These are phyloP conservation scores for Gambelia wislizenii DNA, from an alignment of 2,797 vertebrate genomes.

Conservation along the genomic window DNA sequence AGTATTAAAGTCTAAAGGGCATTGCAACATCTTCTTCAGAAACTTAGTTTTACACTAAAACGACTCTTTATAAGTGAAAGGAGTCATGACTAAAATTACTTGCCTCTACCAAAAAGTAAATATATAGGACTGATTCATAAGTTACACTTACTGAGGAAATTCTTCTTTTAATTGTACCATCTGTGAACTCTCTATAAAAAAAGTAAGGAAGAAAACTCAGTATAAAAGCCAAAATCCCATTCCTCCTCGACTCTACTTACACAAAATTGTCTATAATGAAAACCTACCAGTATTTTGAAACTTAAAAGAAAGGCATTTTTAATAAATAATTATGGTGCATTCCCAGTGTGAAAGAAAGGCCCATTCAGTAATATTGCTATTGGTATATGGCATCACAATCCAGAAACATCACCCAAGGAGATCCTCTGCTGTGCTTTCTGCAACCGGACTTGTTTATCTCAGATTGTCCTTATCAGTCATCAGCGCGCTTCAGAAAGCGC, in stretches of 20 bases:
- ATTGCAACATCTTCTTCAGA: constrained; percentile 20
- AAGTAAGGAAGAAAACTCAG: constrained; percentile 4
- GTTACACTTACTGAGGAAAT: constrained; percentile 81
- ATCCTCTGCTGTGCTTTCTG: too few species aligned
- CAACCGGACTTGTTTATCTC: too few species aligned
- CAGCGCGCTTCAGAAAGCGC: too few species aligned
- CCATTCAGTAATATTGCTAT: too few species aligned
- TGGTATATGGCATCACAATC: too few species aligned
- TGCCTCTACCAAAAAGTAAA: neutral
- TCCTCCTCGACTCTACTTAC: neutral
- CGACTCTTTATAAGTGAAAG: neutral
- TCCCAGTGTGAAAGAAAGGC: too few species aligned
- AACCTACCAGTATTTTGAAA: neutral
- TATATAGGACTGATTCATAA: neutral
- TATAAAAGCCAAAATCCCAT: neutral
- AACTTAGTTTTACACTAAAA: neutral
- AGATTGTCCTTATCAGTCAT: too few species aligned
- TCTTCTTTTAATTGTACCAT: constrained; percentile 70
- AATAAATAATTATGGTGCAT: too few species aligned
- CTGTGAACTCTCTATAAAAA: constrained; percentile 73
- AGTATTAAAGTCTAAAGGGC: constrained; percentile 33
- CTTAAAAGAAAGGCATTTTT: neutral
- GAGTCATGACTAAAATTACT: neutral
- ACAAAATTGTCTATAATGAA: neutral
- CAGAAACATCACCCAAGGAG: too few species aligned